Evolutionary conservation across 2,113 vertebrate species (phyloP), one percentile per base, ranked within the genome.

Genomic region (Catharus fuscescens): DNA sequence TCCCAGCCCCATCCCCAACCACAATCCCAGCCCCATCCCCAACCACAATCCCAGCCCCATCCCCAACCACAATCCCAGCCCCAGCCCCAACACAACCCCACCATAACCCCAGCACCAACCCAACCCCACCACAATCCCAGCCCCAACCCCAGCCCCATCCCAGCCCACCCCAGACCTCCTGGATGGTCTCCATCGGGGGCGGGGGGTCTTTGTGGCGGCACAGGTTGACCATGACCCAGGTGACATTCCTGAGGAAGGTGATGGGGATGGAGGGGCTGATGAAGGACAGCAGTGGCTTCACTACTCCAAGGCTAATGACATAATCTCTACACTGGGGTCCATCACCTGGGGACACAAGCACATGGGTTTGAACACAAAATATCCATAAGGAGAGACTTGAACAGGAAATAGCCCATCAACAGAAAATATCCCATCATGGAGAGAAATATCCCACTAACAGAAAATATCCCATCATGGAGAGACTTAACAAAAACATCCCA

Each of bases 221-320:
- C 96, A 99, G 97, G 95, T 99, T 99, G 84, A 99, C 99, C 99
- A 99, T 99, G 94, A 99, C 99, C 99, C 99, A 99, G 56, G 99
- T 99, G 97, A 99, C 99, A 56, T 99, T 99, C 97, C 99, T 98
- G 94, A 99, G 98, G 97, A 99, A 99, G 94, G 99, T 99, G 98
- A 99, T 99, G 92, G 99, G 99, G 97, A 99, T 99, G 97, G 99
- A 99, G 92, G 99, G 99, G 97, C 99, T 99, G 98, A 99, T 99
- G 98, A 99, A 99, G 81, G 99, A 99, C 90, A 99, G 98, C 96
- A 99, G 97, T 4, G 99, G 99, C 86, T 99, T 99, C 93, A 99
- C 99, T 88, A 99, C 99, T 24, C 99, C 99, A 78, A 99, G 98
- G 72, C 98, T 99, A 97, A 99, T 99, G 83, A 99, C 99, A 32